Conservation (phyloP, 1,140 invertebrate genomes). For the Latrodectus geometricus region DNA sequence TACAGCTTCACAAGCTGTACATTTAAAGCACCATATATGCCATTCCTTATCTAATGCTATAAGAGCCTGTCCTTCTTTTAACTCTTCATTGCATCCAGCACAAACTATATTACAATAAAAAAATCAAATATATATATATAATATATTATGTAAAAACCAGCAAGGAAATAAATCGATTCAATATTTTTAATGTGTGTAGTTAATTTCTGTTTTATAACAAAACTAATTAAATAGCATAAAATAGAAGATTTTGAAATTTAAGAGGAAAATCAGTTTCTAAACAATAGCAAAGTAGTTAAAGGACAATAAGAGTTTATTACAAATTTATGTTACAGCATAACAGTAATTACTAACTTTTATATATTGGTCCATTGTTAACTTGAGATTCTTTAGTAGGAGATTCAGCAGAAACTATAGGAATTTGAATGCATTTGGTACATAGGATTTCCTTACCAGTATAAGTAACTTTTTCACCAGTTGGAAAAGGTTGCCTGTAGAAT, state of each 20-base stretch:
- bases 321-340: too few relatives aligned
- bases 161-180: too few relatives aligned
- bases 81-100: conserved; percentile 89
- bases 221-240: too few relatives aligned
- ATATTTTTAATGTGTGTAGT: too few relatives aligned
- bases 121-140: not conserved
- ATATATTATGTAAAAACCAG: too few relatives aligned
- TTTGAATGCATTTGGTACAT: conserved; percentile 64
- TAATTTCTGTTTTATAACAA: too few relatives aligned
- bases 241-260: too few relatives aligned
- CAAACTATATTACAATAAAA: conserved; percentile 72
- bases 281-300: too few relatives aligned
- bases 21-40: conserved; percentile 91
- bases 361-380: conserved; percentile 48
- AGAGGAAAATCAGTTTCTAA: too few relatives aligned
- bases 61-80: conserved; percentile 92
- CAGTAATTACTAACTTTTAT: conserved; percentile 40
- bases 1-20: conserved; percentile 86
- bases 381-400: conserved; percentile 57
- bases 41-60: conserved; percentile 91
- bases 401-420: conserved; percentile 62
- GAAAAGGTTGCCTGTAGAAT: conserved; percentile 79
- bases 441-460: conserved; percentile 74
- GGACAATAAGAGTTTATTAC: too few relatives aligned
- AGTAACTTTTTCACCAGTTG: conserved; percentile 81